Base-by-base conservation (phyloP, 92 coral and sea anemone species). In the Phenganax marumi region DNA sequence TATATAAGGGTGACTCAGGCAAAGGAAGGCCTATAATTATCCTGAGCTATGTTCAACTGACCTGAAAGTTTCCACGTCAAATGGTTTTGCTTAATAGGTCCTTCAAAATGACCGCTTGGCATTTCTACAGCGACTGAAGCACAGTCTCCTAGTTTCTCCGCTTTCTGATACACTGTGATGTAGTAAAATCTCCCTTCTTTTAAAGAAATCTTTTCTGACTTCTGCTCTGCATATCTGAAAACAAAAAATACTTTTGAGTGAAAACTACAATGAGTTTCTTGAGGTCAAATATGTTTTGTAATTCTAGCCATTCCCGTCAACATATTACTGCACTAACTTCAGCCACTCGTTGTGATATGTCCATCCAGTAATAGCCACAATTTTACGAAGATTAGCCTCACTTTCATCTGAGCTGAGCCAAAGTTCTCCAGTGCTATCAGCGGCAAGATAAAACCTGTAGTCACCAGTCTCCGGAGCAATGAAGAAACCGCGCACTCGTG, bases 281-380 rank as follows among this genome's bases (percentile, higher is more conserved):
- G 13, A 70, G 3, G 5, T 22, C 43, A 33, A 33, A 33, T 5
- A 33, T 33, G 43, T 33, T 33, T 33, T 33, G 43, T 33, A 33
- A 33, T 33, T 33, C 43, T 5, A 33, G 5, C 43, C 43, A 33
- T 33, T 5, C 43, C 43, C 6, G 19, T 8, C 48, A 24, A 52
- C 8, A 25, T 25, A 54, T 10, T 18, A 6, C 33, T n/a, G n/a
- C 7, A 82, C 98, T 90, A 85, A 94, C 98, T 94, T 94, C 50
- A 94, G 91, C 98, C 98, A 94, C 24, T 95, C 93, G 81, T 95
- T 95, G 77, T 95, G 98, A n/a, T 87, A 97, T 10, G 98, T 95
- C 98, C 98, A 95, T 6, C 98, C 98, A 18, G 90, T 91, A 73
- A 95, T 91, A 17, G 90, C 82, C 14, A 95, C 93, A 61, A 95